A percentile compares a stretch with the other conserved stretches of the same genome.
Conservation (phyloP, 2,888 invertebrate species). For the Tetragnatha montana region DNA sequence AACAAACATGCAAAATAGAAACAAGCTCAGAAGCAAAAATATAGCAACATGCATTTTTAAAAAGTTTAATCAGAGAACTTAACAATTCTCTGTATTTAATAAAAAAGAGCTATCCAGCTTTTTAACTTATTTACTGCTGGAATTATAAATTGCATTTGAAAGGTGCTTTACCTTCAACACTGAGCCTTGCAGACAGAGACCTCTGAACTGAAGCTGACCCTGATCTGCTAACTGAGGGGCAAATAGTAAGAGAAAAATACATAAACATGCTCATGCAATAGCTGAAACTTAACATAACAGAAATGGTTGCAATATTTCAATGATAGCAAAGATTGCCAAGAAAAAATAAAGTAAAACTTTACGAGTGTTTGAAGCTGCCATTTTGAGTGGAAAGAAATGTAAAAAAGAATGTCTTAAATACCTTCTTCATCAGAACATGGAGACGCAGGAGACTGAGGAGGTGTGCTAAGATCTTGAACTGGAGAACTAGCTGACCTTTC, state of each 20-base stretch:
- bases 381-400: background rate
- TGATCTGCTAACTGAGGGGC: constrained; percentile 50
- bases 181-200: constrained; percentile 76
- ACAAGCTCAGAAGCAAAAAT: constrained; percentile 57
- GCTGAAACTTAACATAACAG: constrained; percentile 13
- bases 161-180: constrained; percentile 75
- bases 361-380: background rate
- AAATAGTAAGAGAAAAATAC: constrained; percentile 21
- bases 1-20: constrained; percentile 69
- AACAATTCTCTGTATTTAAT: background rate
- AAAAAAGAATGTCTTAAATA: no score
- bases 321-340: background rate
- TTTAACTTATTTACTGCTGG: background rate
- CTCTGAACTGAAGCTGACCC: constrained; percentile 74
- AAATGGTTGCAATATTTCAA: constrained; percentile 14
- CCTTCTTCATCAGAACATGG: constrained; percentile 74
- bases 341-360: background rate
- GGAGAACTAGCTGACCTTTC: constrained; percentile 51
- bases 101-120: constrained; percentile 5
- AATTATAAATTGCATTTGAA: background rate
- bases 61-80: background rate
- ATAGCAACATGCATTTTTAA: constrained; percentile 52
- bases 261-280: constrained; percentile 41
- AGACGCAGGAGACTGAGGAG: constrained; percentile 73
- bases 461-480: constrained; percentile 65